Evolutionary conservation across 1,140 invertebrate genomes (phyloP).

Genomic region (Bombus ignitus): DNA sequence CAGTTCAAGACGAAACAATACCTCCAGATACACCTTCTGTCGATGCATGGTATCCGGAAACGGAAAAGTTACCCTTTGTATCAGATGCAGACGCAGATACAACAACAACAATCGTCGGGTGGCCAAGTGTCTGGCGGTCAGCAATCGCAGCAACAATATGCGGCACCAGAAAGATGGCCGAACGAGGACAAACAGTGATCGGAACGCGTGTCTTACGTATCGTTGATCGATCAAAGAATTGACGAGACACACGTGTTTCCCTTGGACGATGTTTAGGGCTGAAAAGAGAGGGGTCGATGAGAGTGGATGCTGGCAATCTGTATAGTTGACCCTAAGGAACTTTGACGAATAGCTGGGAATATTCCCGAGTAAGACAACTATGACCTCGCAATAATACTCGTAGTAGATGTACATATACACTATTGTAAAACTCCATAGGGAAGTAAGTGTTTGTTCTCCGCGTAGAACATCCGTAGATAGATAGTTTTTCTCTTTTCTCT

Average conservation of each 20-base stretch:
- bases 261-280: background rate
- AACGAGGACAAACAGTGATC: constrained; percentile 74
- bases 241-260: background rate
- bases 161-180: constrained; percentile 68
- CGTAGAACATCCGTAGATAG: background rate
- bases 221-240: background rate
- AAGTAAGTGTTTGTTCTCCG: constrained; percentile 23
- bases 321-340: background rate
- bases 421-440: constrained; percentile 9
- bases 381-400: constrained; percentile 45
- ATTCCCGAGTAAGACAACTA: background rate
- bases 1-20: constrained; percentile 89
- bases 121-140: constrained; percentile 58
- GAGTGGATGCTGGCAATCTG: constrained; percentile 43
- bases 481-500: constrained; percentile 4
- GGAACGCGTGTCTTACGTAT: constrained; percentile 2
- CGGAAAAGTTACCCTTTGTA: constrained; percentile 83
- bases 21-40: constrained; percentile 87
- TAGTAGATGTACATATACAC: constrained; percentile 8
- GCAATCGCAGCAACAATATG: constrained; percentile 69
- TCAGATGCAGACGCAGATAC: constrained; percentile 73
- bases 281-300: constrained; percentile 5
- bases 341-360: background rate
- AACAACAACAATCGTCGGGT: constrained; percentile 64
- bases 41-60: constrained; percentile 87